Conservation (phyloP, 1,140 invertebrate genomes). For the Drosophila azteca region DNA sequence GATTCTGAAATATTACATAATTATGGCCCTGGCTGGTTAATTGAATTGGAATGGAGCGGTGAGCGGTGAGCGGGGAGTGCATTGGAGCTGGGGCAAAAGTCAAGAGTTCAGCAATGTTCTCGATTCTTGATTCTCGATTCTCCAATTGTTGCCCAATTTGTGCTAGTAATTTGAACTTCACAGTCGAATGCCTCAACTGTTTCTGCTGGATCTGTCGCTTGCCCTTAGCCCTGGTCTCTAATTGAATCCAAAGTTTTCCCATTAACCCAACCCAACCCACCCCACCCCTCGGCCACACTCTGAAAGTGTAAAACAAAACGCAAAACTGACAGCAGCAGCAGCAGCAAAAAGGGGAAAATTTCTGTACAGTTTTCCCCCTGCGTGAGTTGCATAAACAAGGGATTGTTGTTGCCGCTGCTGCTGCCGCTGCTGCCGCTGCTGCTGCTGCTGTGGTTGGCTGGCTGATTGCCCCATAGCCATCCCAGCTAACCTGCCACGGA, state of each 20-base stretch:
- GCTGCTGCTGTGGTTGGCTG: constrained; percentile 52
- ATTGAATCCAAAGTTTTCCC: constrained; percentile 59
- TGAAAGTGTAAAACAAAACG: constrained; percentile 34
- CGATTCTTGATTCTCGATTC: constrained; percentile 11
- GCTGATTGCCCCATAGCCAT: constrained; percentile 53
- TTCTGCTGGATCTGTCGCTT: constrained; percentile 29
- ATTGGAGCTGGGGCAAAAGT: constrained; percentile 14
- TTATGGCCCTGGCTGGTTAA: constrained; percentile 67
- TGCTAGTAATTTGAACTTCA: constrained; percentile 42
- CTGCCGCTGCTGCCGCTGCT: constrained; percentile 19
- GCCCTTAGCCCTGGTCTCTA: constrained; percentile 49
- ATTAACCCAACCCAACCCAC: constrained; percentile 36
- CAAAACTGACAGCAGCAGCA: constrained; percentile 54
- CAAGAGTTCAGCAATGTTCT: constrained; percentile 47
- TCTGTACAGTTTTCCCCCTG: constrained; percentile 59
- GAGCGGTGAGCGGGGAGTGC: constrained; percentile 26
- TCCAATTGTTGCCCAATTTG: constrained; percentile 49
- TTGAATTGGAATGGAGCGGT: constrained; percentile 62
- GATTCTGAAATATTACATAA: constrained; percentile 74
- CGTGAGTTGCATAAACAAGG: constrained; percentile 73
- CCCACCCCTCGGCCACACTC: not conserved
- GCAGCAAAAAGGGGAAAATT: constrained; percentile 47
- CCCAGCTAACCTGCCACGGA: constrained; percentile 22
- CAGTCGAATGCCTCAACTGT: constrained; percentile 35
- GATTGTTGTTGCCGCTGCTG: constrained; percentile 27